phyloP scores from a whole-genome alignment of 2,888 invertebrate species.

The Drosophila prostipennis region DNA sequence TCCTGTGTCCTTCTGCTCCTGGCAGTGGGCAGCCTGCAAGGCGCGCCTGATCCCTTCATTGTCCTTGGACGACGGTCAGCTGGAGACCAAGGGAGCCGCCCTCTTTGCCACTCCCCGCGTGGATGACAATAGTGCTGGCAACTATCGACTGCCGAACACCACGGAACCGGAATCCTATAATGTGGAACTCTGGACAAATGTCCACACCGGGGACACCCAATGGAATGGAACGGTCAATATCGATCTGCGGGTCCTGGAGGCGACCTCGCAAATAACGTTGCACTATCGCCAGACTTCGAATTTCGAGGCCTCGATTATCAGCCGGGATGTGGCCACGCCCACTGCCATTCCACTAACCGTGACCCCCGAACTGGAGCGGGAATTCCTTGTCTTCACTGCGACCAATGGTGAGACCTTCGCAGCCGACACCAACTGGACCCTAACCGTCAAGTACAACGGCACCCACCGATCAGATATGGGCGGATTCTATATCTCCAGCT shows the following conservation, averaged over 20 bases:
- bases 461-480: slow-evolving; percentile 86
- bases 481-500: slow-evolving; percentile 88
- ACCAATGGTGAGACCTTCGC: slow-evolving; percentile 8
- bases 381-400: slow-evolving; percentile 70
- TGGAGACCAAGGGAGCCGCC: slow-evolving; percentile 55
- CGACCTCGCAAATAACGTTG: slow-evolving; percentile 64
- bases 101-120: slow-evolving; percentile 33
- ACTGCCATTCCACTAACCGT: slow-evolving; percentile 26
- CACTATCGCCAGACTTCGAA: slow-evolving; percentile 64
- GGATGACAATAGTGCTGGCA: slow-evolving; percentile 44
- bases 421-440: slow-evolving; percentile 83
- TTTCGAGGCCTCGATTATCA: slow-evolving; percentile 56
- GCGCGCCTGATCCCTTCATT: slow-evolving; percentile 37
- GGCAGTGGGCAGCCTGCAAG: slow-evolving; percentile 48
- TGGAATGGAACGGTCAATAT: slow-evolving; percentile 75
- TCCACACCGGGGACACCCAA: slow-evolving; percentile 60
- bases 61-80: slow-evolving; percentile 39
- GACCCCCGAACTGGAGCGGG: slow-evolving; percentile 45
- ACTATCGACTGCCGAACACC: slow-evolving; percentile 85
- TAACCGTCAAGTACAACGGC: slow-evolving; percentile 86
- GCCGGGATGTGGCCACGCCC: slow-evolving; percentile 17
- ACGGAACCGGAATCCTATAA: slow-evolving; percentile 86
- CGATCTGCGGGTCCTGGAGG: slow-evolving; percentile 54
- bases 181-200: slow-evolving; percentile 73
- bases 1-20: slow-evolving; percentile 41